These are phyloP conservation scores for Ametastegia equiseti DNA, from an alignment of 2,888 invertebrate genomes.

Conservation along the genomic window DNA sequence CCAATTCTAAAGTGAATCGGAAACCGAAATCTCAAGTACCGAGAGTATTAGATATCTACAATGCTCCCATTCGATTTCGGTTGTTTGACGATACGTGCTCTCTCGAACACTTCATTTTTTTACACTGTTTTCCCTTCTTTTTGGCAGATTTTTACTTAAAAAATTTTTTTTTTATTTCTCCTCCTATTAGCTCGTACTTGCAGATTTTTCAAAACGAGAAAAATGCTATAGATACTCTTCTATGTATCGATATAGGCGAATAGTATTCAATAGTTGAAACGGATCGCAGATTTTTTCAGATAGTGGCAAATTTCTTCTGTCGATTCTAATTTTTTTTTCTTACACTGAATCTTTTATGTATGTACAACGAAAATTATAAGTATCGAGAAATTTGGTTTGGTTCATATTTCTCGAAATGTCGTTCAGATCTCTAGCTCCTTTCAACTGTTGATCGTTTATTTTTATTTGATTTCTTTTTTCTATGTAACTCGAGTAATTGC, in stretches of 20 bases:
- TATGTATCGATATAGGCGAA: neutral
- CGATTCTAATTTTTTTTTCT: neutral
- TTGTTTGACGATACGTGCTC: slow-evolving; percentile 41
- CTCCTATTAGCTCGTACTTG: neutral
- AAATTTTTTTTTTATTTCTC: neutral
- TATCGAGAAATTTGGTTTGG: neutral
- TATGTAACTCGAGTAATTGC: slow-evolving; percentile 22
- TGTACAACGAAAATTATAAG: too few species aligned
- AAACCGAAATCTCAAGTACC: slow-evolving; percentile 52
- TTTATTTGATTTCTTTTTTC: slow-evolving; percentile 1
- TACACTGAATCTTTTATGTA: too few species aligned
- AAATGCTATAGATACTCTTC: neutral
- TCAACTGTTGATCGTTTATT: slow-evolving; percentile 7
- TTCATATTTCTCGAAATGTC: neutral
- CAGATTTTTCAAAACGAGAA: neutral
- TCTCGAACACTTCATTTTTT: slow-evolving; percentile 36
- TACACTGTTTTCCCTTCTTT: neutral
- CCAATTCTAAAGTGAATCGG: slow-evolving; percentile 54
- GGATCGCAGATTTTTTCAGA: neutral
- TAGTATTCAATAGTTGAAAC: slow-evolving; percentile 4
- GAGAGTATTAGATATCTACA: slow-evolving; percentile 45
- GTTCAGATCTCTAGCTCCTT: neutral
- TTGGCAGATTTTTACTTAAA: too few species aligned
- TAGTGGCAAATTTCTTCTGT: neutral
- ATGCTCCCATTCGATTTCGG: slow-evolving; percentile 43